Conservation (phyloP, 2,113 vertebrate genomes). For the Proterorhinus semilunaris region DNA sequence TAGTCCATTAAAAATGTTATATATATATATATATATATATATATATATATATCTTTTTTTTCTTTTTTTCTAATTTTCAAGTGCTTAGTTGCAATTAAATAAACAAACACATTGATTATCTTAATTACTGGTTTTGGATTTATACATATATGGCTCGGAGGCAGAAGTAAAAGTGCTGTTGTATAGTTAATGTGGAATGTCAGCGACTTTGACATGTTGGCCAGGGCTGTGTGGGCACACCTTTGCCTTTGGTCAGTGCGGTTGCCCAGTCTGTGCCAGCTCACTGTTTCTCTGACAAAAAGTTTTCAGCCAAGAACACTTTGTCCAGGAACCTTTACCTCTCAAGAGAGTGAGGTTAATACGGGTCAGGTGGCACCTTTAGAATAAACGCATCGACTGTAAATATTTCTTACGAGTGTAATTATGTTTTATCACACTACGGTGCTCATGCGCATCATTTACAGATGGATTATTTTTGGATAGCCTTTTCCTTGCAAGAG, state of each 20-base stretch:
- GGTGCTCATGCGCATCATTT: too few relatives aligned
- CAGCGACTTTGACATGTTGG: slow-evolving; percentile 15
- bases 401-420: slow-evolving; percentile 38
- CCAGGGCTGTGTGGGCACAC: slow-evolving; percentile 6
- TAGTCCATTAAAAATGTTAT: too few relatives aligned
- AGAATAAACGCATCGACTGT: slow-evolving; percentile 12
- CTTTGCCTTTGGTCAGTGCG: slow-evolving; percentile 19
- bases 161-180: too few relatives aligned
- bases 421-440: slow-evolving; percentile 33
- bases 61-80: too few relatives aligned
- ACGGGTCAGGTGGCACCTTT: slow-evolving; percentile 30
- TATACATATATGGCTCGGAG: too few relatives aligned
- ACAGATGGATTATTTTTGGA: slow-evolving; percentile 27
- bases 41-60: too few relatives aligned
- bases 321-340: slow-evolving; percentile 48
- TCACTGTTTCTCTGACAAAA: slow-evolving; percentile 59
- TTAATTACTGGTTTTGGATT: too few relatives aligned
- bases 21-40: too few relatives aligned
- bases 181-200: too few relatives aligned
- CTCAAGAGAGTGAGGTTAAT: slow-evolving; percentile 40
- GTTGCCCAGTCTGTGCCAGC: slow-evolving; percentile 26
- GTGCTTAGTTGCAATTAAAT: too few relatives aligned
- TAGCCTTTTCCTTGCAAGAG: slow-evolving; percentile 15
- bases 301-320: slow-evolving; percentile 49
- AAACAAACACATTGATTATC: too few relatives aligned